These are phyloP conservation scores for Pantelozetes paolii DNA, from an alignment of 2,888 invertebrate species.

Conservation along the genomic window DNA sequence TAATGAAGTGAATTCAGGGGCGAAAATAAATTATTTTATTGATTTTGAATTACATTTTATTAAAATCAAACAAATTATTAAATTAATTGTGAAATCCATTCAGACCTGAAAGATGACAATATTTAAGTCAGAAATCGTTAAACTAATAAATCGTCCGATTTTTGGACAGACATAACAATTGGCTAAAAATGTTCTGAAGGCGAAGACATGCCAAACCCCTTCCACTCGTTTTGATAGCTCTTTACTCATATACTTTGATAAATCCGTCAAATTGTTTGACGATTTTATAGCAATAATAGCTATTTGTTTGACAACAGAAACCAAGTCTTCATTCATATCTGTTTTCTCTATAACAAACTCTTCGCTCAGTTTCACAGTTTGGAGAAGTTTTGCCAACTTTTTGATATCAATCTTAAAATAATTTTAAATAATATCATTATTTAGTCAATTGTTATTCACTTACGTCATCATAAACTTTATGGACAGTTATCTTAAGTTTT, in stretches of 20 bases:
- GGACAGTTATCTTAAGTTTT: slow-evolving; percentile 23
- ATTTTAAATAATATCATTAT: background rate
- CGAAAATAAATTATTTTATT: too few relatives aligned
- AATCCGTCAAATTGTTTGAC: slow-evolving; percentile 14
- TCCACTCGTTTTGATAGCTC: background rate
- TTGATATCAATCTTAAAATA: slow-evolving; percentile 10
- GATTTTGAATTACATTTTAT: too few relatives aligned
- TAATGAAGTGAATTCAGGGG: too few relatives aligned
- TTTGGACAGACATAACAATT: slow-evolving; percentile 21
- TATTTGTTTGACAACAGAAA: background rate
- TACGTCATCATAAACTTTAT: slow-evolving; percentile 28
- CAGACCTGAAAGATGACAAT: slow-evolving; percentile 23
- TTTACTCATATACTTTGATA: background rate
- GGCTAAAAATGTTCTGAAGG: slow-evolving; percentile 28
- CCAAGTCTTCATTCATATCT: background rate
- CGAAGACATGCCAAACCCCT: slow-evolving; percentile 15
- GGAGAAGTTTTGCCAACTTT: background rate
- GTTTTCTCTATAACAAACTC: background rate
- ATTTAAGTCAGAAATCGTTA: slow-evolving; percentile 23
- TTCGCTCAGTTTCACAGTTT: background rate
- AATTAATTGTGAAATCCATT: too few relatives aligned
- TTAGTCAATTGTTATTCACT: background rate
- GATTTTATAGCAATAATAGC: background rate
- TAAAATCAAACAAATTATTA: too few relatives aligned
- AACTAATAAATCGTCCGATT: background rate